These are phyloP conservation scores for Drosophila lacertosa DNA, from an alignment of 1,140 invertebrate genomes.

Conservation along the genomic window DNA sequence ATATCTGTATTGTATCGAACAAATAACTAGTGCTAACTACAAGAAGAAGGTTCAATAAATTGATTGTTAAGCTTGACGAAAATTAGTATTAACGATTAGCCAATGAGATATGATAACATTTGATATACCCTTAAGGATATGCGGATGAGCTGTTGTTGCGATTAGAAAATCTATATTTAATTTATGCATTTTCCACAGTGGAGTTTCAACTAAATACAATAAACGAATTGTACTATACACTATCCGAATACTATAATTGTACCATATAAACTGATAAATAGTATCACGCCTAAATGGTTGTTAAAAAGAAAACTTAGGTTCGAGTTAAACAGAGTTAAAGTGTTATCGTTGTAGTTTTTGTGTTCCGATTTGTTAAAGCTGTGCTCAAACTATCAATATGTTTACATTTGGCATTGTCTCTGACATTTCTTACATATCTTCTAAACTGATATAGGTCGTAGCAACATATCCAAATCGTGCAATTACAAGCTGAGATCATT, in stretches of 20 bases:
- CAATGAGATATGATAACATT: neutral
- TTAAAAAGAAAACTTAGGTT: slow-evolving; percentile 6
- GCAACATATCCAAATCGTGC: slow-evolving; percentile 29
- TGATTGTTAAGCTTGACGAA: slow-evolving; percentile 2
- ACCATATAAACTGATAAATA: slow-evolving; percentile 9
- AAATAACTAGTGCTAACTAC: slow-evolving; percentile 3
- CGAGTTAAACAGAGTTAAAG: slow-evolving; percentile 1
- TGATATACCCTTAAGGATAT: slow-evolving; percentile 1
- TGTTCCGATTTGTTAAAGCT: slow-evolving; percentile 3
- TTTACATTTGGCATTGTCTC: slow-evolving; percentile 2
- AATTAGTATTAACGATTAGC: neutral
- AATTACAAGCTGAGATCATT: slow-evolving; percentile 3
- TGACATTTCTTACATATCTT: slow-evolving; percentile 14
- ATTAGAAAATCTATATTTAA: slow-evolving; percentile 2
- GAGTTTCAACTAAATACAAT: slow-evolving; percentile 72
- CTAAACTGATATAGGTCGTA: slow-evolving; percentile 1
- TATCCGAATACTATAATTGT: slow-evolving; percentile 18
- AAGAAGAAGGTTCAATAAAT: neutral
- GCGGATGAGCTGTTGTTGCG: neutral
- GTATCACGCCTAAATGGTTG: slow-evolving; percentile 13
- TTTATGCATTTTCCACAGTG: slow-evolving; percentile 64
- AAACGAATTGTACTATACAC: slow-evolving; percentile 48
- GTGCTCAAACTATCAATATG: slow-evolving; percentile 4
- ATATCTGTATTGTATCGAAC: slow-evolving; percentile 19
- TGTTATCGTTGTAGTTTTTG: slow-evolving; percentile 2